Conservation (phyloP, 2,888 invertebrate species). For the Pedicia rivosa region DNA sequence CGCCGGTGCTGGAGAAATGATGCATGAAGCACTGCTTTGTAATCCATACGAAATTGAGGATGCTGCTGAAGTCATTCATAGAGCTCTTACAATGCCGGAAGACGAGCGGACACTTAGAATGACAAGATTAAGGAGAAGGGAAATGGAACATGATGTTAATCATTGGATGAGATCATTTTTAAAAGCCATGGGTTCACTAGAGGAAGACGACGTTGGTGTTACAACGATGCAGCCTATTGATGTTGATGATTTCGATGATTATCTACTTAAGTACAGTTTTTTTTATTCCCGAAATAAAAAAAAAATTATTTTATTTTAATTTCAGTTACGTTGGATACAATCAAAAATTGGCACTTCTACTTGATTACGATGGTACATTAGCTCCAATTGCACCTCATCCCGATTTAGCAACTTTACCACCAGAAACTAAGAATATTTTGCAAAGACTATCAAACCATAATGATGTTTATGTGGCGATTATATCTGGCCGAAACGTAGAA, state of each 20-base stretch:
- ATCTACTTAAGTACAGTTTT: conserved; percentile 71
- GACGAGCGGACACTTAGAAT: conserved; percentile 74
- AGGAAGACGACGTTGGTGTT: conserved; percentile 67
- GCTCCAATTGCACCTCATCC: conserved; percentile 83
- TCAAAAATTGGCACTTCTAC: conserved; percentile 64
- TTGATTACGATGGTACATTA: conserved; percentile 80
- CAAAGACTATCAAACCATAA: conserved; percentile 69
- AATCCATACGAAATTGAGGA: conserved; percentile 82
- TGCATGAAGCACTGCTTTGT: conserved; percentile 82
- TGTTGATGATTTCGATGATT: conserved; percentile 80
- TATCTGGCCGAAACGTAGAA: conserved; percentile 73
- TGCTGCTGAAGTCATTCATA: conserved; percentile 73
- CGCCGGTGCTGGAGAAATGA: conserved; percentile 84
- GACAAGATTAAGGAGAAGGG: conserved; percentile 67
- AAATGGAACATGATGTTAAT: conserved; percentile 69
- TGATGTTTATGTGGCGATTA: conserved; percentile 74
- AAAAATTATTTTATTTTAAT: conserved; percentile 8
- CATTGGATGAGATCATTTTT: conserved; percentile 81
- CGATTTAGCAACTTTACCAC: conserved; percentile 69
- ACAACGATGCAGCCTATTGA: conserved; percentile 82
- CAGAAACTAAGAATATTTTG: conserved; percentile 70
- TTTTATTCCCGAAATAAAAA: conserved; percentile 18
- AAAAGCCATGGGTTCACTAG: conserved; percentile 72
- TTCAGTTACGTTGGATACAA: conserved; percentile 69
- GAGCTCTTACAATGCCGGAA: conserved; percentile 79